phyloP scores from a whole-genome alignment of 64 coral and sea anemone species.

The Stichodactyla helianthus region DNA sequence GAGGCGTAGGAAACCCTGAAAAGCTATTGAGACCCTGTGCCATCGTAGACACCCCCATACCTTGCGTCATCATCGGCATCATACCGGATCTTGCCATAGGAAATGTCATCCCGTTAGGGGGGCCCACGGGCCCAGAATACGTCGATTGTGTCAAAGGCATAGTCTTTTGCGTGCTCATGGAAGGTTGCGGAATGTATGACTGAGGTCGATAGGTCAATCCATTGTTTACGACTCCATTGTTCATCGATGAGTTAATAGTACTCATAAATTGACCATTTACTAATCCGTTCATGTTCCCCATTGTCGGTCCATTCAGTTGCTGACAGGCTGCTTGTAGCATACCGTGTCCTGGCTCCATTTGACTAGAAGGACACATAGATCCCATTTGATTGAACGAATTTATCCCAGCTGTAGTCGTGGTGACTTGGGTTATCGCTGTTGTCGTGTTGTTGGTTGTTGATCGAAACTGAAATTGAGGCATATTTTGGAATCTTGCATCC shows the following conservation, averaged over 20 bases:
- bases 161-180: constrained; percentile 64
- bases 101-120: constrained; percentile 52
- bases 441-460: constrained; percentile 70
- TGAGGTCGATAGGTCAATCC: constrained; percentile 75
- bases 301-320: constrained; percentile 58
- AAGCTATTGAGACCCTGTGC: constrained; percentile 69
- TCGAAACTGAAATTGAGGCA: constrained; percentile 75
- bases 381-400: constrained; percentile 42
- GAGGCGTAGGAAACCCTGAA: constrained; percentile 37
- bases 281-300: constrained; percentile 40
- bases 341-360: constrained; percentile 62
- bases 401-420: constrained; percentile 49
- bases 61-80: constrained; percentile 76
- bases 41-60: constrained; percentile 62
- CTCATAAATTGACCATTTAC: constrained; percentile 82
- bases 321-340: constrained; percentile 70
- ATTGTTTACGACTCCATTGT: constrained; percentile 88
- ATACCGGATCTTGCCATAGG: constrained; percentile 61
- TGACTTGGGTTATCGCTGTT: constrained; percentile 41
- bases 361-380: constrained; percentile 46
- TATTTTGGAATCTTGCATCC: constrained; percentile 75
- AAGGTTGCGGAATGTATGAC: constrained; percentile 66
- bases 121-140: constrained; percentile 38
- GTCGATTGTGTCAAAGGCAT: constrained; percentile 71
- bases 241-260: constrained; percentile 47